Evolutionary conservation across 2,888 invertebrate genomes (phyloP).

Genomic region (Gerris lacustris): DNA sequence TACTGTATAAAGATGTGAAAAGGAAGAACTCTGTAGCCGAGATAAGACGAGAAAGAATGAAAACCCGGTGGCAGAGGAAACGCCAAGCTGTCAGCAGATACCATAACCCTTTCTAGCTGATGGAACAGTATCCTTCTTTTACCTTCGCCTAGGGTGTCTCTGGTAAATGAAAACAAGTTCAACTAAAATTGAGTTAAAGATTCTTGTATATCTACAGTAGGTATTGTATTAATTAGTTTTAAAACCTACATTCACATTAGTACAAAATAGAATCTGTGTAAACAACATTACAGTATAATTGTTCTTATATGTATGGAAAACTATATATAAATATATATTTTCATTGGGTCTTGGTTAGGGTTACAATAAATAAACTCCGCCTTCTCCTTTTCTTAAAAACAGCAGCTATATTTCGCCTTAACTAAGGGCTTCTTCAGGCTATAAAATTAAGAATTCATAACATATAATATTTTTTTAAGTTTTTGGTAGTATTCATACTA

Average conservation of each 20-base stretch:
- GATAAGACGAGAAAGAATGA: constrained; percentile 75
- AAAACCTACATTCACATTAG: constrained; percentile 38
- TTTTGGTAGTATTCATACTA: too few species aligned
- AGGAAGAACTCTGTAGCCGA: constrained; percentile 65
- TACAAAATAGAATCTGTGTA: too few species aligned
- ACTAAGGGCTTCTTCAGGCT: too few species aligned
- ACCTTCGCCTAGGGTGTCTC: constrained; percentile 59
- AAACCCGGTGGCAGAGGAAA: constrained; percentile 78
- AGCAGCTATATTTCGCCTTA: too few species aligned
- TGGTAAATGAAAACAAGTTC: constrained; percentile 36
- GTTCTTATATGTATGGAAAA: too few species aligned
- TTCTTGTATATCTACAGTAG: constrained; percentile 49
- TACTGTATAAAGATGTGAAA: constrained; percentile 73
- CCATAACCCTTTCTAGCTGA: constrained; percentile 65
- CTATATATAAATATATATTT: too few species aligned
- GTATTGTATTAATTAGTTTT: constrained; percentile 43
- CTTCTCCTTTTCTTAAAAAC: too few species aligned
- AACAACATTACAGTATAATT: too few species aligned
- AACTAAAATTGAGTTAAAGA: constrained; percentile 10
- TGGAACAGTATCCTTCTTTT: constrained; percentile 62
- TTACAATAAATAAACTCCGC: too few species aligned
- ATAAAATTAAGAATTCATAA: too few species aligned
- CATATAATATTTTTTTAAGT: too few species aligned
- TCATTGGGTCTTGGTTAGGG: too few species aligned
- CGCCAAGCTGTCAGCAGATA: constrained; percentile 64